Evolutionary conservation across 2,113 vertebrate genomes (phyloP).

Genomic region (Percopsis transmontana): DNA sequence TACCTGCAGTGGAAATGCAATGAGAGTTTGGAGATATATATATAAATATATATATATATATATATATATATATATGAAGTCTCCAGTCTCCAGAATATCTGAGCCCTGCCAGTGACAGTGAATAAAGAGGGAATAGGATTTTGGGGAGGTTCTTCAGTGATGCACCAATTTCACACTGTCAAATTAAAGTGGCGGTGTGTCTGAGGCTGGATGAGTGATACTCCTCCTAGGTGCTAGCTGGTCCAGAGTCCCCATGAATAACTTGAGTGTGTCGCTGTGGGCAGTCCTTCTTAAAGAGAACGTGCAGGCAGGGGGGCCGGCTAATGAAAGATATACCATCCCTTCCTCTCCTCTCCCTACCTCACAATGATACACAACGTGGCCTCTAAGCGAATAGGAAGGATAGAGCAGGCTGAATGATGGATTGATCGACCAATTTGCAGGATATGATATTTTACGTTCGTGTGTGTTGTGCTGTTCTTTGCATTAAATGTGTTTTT

Average conservation of each 20-base stretch:
- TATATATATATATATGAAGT: no score
- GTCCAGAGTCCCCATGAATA: constrained; percentile 72
- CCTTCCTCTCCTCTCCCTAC: constrained; percentile 26
- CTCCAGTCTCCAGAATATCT: constrained; percentile 35
- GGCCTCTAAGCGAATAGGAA: constrained; percentile 19
- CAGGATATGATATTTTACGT: neutral
- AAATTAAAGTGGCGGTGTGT: constrained; percentile 68
- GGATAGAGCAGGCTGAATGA: neutral
- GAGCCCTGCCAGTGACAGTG: constrained; percentile 36
- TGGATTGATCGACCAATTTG: neutral
- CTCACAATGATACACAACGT: constrained; percentile 40
- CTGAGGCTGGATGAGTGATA: constrained; percentile 68
- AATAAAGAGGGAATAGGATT: constrained; percentile 55
- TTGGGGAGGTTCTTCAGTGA: constrained; percentile 58
- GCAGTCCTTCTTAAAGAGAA: constrained; percentile 67
- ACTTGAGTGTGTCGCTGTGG: constrained; percentile 71
- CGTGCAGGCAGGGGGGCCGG: constrained; percentile 54
- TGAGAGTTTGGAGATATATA: constrained; percentile 30
- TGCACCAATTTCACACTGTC: constrained; percentile 68
- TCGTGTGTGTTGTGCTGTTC: no score
- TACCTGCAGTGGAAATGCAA: neutral
- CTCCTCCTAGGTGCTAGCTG: constrained; percentile 64
- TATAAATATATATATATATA: no score
- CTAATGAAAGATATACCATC: constrained; percentile 63
- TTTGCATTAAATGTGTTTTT: neutral